Base-by-base conservation (phyloP, 2,888 invertebrate genomes). In the Perizoma flavofasciatum region DNA sequence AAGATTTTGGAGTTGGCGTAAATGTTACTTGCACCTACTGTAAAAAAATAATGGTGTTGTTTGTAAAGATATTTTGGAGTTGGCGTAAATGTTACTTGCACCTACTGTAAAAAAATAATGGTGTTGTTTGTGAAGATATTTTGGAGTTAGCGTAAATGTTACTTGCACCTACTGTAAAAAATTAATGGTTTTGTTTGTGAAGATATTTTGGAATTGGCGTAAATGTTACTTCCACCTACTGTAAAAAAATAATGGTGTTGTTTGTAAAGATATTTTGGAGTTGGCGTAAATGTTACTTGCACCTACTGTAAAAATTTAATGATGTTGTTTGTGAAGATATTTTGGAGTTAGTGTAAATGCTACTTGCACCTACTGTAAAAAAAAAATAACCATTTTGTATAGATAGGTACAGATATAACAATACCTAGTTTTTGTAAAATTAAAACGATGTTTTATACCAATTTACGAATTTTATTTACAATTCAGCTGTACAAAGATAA, bases 401-500 rank as follows among this genome's bases (percentile, higher is more conserved):
- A n/a, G n/a, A n/a, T n/a, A n/a, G n/a, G 22, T 22, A 22, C 22
- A 22, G 22, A 22, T 1, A 22, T 22, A 2, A 22, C 1, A 22
- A 22, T 22, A 22, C 22, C 22, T 22, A 22, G 22, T 49, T 51
- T 40, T 35, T 39, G 32, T 46, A 0, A 46, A 61, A 59, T 56
- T 60, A 66, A 71, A 74, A 73, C 70, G 68, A 73, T 63, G 57
- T 55, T 43, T 54, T 65, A 67, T 77, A 83, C 68, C 74, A 83
- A 85, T 78, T 81, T 81, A 79, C 67, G 75, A 79, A 82, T 79
- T 86, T 88, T 88, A 89, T 88, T 89, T 84, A 87, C 83, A 82
- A 63, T 75, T 74, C 78, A 77, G 74, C 67, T 71, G 65, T 71
- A 81, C 77, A 82, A 81, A 76, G 72, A 71, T 10, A 71, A 41